phyloP scores from a whole-genome alignment of 1,140 invertebrate genomes.

The Chionoecetes opilio region DNA sequence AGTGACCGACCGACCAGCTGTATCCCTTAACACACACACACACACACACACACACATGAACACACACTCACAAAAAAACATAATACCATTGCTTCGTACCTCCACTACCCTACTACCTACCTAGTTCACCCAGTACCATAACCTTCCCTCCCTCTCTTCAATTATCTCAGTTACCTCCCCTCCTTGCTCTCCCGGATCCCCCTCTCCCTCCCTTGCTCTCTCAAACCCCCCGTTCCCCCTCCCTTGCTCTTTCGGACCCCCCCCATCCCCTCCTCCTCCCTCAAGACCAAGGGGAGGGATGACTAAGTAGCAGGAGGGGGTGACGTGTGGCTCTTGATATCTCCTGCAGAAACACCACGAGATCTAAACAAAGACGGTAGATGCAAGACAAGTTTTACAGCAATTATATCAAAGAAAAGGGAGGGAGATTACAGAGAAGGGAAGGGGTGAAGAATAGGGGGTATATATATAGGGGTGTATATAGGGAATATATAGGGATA shows the following conservation, averaged over 20 bases:
- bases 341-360: constrained; percentile 13
- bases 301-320: not conserved
- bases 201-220: not conserved
- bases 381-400: not conserved
- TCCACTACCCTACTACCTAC: too few relatives aligned
- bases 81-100: not conserved
- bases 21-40: not conserved
- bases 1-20: not conserved
- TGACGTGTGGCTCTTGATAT: constrained; percentile 27
- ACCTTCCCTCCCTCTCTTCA: not conserved
- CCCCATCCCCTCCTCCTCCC: not conserved
- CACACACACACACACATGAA: not conserved
- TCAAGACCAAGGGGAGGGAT: not conserved
- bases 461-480: too few relatives aligned
- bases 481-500: too few relatives aligned
- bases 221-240: not conserved
- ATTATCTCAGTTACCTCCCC: not conserved
- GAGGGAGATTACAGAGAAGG: too few relatives aligned
- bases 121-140: too few relatives aligned
- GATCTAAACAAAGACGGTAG: not conserved
- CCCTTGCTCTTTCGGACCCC: too few relatives aligned
- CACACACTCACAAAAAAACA: not conserved
- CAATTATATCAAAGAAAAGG: too few relatives aligned
- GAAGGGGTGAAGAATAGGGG: too few relatives aligned
- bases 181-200: not conserved